These are phyloP conservation scores for Mormyrops boulengeri DNA, from an alignment of 2,797 vertebrate species.

Conservation along the genomic window DNA sequence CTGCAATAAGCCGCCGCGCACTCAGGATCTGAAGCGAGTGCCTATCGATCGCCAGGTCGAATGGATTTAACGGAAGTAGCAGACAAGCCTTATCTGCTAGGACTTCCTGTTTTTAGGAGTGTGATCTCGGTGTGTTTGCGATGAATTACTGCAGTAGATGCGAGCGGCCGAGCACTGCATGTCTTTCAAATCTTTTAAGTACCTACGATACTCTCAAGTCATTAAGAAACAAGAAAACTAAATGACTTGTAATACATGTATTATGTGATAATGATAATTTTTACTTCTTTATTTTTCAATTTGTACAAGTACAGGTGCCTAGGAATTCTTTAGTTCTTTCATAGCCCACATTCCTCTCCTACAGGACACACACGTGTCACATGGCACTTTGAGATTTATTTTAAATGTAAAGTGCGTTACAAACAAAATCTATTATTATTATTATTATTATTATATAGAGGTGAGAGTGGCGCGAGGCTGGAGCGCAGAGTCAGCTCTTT, in stretches of 20 bases:
- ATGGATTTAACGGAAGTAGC: constrained; percentile 40
- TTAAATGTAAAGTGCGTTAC: too few species aligned
- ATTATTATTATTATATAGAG: neutral
- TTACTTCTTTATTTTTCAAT: neutral
- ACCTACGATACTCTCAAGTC: constrained; percentile 9
- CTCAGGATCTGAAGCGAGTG: constrained; percentile 38
- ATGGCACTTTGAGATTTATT: too few species aligned
- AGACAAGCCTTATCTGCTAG: constrained; percentile 16
- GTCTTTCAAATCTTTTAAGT: constrained; percentile 26
- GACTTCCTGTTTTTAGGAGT: constrained; percentile 14
- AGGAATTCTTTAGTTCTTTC: neutral
- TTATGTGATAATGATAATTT: neutral
- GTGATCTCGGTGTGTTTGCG: constrained; percentile 19
- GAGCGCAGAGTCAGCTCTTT: neutral
- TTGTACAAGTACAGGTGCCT: neutral
- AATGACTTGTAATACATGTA: neutral
- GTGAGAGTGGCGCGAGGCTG: neutral
- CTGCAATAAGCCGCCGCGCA: constrained; percentile 36
- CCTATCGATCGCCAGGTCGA: constrained; percentile 46
- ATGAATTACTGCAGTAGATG: constrained; percentile 9
- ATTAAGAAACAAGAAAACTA: constrained; percentile 1
- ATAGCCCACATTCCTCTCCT: neutral
- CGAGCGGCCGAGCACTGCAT: neutral
- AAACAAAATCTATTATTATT: too few species aligned
- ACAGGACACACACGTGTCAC: neutral